These are phyloP conservation scores for Chromobotia macracanthus DNA, from an alignment of 2,797 vertebrate species.

Conservation along the genomic window DNA sequence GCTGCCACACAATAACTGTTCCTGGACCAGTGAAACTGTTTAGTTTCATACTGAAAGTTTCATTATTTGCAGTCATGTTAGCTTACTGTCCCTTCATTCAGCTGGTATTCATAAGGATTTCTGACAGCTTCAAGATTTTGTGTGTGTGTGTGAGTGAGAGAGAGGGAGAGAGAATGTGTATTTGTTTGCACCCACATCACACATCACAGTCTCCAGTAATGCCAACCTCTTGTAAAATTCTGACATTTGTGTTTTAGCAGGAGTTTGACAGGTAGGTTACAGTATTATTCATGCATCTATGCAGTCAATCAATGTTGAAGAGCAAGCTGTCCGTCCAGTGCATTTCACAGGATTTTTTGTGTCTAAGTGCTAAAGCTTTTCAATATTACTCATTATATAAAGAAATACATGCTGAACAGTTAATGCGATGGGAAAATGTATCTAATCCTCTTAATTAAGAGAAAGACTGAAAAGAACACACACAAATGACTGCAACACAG, in stretches of 20 bases:
- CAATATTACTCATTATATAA: conserved; percentile 55
- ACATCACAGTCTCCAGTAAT: conserved; percentile 43
- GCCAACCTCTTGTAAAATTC: conserved; percentile 57
- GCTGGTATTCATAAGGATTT: conserved; percentile 19
- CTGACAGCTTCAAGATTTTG: conserved; percentile 5
- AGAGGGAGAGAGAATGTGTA: not conserved
- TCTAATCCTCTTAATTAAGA: not conserved
- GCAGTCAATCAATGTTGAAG: conserved; percentile 68
- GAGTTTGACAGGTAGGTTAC: conserved; percentile 45
- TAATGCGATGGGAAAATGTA: not conserved
- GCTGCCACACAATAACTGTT: not conserved
- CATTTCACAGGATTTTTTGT: conserved; percentile 50
- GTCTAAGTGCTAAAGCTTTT: conserved; percentile 54
- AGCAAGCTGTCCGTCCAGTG: conserved; percentile 57
- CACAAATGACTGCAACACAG: not conserved
- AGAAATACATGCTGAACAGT: conserved; percentile 32
- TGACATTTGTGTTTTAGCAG: conserved; percentile 66
- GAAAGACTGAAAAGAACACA: not conserved
- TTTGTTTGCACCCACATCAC: conserved; percentile 32
- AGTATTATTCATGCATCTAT: conserved; percentile 71
- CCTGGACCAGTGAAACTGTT: not conserved
- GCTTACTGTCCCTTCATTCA: not conserved
- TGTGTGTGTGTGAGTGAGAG: not conserved
- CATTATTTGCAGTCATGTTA: not conserved
- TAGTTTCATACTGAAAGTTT: not conserved